A percentile compares a stretch with the other conserved stretches of the same genome.
Evolutionary conservation across 2,888 invertebrate genomes (phyloP).

Genomic region (Tenthredo notha): DNA sequence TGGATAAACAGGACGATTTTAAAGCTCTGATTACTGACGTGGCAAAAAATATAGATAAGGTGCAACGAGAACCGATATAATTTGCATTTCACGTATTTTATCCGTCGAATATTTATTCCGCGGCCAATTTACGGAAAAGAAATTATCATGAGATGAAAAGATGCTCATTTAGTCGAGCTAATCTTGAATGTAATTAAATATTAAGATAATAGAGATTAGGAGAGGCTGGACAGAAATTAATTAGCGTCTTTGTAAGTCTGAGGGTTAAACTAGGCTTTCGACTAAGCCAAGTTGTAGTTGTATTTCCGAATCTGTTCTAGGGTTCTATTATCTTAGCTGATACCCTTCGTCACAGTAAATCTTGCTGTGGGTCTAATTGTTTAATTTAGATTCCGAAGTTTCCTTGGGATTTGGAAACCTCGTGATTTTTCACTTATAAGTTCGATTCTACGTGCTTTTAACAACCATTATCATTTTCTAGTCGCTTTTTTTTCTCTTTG

Average conservation of each 20-base stretch:
- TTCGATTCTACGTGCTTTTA: neutral
- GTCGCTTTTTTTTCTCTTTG: neutral
- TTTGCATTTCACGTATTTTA: neutral
- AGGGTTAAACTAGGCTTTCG: neutral
- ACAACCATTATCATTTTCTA: neutral
- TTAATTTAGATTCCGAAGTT: neutral
- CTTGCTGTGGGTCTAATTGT: conserved; percentile 4
- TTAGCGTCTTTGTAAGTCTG: neutral
- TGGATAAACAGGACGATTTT: conserved; percentile 14
- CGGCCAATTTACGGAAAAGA: neutral
- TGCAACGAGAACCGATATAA: neutral
- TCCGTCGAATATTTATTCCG: neutral
- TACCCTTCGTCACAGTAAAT: neutral
- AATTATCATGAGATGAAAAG: neutral
- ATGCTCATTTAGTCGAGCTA: neutral
- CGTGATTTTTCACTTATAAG: neutral
- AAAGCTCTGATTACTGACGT: neutral
- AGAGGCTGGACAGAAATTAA: neutral
- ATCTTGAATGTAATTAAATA: no score
- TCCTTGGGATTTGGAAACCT: neutral
- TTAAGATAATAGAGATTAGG: neutral
- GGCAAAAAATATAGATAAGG: neutral
- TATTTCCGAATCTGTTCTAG: neutral
- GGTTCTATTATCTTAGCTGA: conserved; percentile 10
- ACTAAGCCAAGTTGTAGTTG: neutral